Conservation (phyloP, 2,113 vertebrate species). For the Ageneiosus marmoratus region DNA sequence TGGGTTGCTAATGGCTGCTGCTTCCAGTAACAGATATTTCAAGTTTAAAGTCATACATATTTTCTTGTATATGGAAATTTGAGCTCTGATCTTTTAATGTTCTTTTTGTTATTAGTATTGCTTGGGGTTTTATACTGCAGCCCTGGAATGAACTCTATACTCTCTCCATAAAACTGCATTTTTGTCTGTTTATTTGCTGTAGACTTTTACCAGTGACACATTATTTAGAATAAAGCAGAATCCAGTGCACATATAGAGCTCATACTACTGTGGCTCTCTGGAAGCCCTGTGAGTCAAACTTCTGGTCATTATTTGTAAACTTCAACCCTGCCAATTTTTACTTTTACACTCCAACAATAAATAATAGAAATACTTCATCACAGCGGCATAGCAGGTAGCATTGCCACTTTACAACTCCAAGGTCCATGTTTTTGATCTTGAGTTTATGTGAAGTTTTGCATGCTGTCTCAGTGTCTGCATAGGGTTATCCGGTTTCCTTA, state of each 20-base stretch:
- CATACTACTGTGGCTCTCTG: neutral
- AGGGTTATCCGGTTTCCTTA: neutral
- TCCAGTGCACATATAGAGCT: neutral
- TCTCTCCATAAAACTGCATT: neutral
- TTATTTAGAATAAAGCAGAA: neutral
- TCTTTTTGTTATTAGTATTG: neutral
- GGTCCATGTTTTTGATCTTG: neutral
- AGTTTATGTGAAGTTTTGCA: neutral
- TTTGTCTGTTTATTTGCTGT: neutral
- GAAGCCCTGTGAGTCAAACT: neutral
- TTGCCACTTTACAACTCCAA: neutral
- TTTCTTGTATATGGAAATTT: constrained; percentile 5
- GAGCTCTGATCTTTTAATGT: neutral
- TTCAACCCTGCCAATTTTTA: neutral
- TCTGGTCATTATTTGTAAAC: neutral
- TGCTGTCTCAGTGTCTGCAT: neutral
- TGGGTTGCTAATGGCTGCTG: constrained; percentile 45
- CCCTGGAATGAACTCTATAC: neutral
- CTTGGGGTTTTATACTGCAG: neutral
- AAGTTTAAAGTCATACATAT: constrained; percentile 24
- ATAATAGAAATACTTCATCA: neutral
- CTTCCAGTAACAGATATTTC: constrained; percentile 48
- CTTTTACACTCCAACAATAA: neutral
- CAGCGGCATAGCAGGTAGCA: neutral
- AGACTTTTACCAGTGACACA: neutral